phyloP scores from a whole-genome alignment of 2,113 vertebrate species.

The Eira barbara region DNA sequence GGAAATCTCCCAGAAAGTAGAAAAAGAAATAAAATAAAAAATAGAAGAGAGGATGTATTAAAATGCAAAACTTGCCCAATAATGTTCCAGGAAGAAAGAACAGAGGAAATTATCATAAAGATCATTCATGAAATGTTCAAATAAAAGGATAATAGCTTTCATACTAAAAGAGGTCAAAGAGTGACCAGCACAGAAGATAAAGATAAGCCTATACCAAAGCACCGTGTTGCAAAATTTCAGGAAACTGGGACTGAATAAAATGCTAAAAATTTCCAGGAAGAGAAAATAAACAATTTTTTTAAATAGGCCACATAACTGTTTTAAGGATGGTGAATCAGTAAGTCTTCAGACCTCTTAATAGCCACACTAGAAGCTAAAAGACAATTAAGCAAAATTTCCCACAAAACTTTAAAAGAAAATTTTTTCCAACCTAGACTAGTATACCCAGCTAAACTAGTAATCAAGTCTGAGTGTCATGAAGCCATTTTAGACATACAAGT shows the following conservation, averaged over 20 bases:
- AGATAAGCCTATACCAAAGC: background rate
- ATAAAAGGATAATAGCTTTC: background rate
- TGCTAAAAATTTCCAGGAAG: background rate
- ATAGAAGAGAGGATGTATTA: background rate
- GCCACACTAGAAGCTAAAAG: background rate
- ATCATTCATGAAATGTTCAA: background rate
- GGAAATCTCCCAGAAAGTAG: background rate
- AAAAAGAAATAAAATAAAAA: background rate
- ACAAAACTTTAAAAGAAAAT: background rate
- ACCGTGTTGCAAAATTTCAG: background rate
- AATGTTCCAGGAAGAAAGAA: background rate
- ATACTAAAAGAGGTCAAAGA: background rate
- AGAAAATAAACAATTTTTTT: background rate
- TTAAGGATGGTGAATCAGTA: background rate
- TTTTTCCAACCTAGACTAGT: background rate
- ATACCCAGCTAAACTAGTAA: background rate
- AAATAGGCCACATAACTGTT: background rate
- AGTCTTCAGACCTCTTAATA: background rate
- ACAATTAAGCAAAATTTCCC: background rate
- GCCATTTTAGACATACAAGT: background rate
- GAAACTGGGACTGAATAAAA: background rate
- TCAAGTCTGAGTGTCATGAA: background rate
- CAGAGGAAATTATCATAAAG: background rate
- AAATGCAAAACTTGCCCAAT: background rate
- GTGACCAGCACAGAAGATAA: background rate